These are phyloP conservation scores for Dermolepida albohirtum DNA, from an alignment of 2,888 invertebrate species.

Conservation along the genomic window DNA sequence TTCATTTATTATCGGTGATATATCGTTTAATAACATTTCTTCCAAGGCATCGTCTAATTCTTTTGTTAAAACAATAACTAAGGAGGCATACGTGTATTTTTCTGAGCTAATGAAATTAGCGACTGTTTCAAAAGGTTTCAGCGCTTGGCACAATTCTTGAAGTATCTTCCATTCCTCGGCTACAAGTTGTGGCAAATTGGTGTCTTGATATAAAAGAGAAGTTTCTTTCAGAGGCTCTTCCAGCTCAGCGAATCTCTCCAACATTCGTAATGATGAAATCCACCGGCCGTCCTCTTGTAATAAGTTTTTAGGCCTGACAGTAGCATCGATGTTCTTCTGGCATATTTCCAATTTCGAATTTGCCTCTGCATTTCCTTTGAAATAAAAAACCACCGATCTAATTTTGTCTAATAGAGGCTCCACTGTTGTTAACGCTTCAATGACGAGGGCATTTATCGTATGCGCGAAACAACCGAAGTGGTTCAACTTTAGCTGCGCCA, in stretches of 20 bases:
- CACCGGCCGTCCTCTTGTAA: slow-evolving; percentile 30
- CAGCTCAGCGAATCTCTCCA: slow-evolving; percentile 30
- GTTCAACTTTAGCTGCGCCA: slow-evolving; percentile 20
- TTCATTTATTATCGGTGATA: background rate
- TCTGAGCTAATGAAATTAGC: slow-evolving; percentile 44
- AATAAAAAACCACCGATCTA: slow-evolving; percentile 20
- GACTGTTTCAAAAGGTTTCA: slow-evolving; percentile 46
- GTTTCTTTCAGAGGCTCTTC: slow-evolving; percentile 18
- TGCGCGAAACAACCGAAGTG: slow-evolving; percentile 36
- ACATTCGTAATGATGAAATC: slow-evolving; percentile 22
- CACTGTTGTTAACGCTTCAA: slow-evolving; percentile 4
- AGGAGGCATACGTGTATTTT: slow-evolving; percentile 30
- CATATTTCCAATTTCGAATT: slow-evolving; percentile 8
- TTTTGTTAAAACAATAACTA: slow-evolving; percentile 32
- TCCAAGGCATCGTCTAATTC: slow-evolving; percentile 31
- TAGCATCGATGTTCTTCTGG: slow-evolving; percentile 12
- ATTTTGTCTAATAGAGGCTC: slow-evolving; percentile 19
- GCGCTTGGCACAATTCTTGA: slow-evolving; percentile 42
- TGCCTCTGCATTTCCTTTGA: slow-evolving; percentile 24
- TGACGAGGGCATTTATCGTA: slow-evolving; percentile 29
- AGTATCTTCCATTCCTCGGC: slow-evolving; percentile 43
- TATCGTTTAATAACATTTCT: slow-evolving; percentile 16
- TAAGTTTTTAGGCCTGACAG: slow-evolving; percentile 3
- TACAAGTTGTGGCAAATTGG: slow-evolving; percentile 33
- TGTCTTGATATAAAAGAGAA: slow-evolving; percentile 25